Percentiles rank a stretch among this genome's conserved stretches.
phyloP scores from a whole-genome alignment of 2,888 invertebrate species.

The Margaritifera margaritifera region DNA sequence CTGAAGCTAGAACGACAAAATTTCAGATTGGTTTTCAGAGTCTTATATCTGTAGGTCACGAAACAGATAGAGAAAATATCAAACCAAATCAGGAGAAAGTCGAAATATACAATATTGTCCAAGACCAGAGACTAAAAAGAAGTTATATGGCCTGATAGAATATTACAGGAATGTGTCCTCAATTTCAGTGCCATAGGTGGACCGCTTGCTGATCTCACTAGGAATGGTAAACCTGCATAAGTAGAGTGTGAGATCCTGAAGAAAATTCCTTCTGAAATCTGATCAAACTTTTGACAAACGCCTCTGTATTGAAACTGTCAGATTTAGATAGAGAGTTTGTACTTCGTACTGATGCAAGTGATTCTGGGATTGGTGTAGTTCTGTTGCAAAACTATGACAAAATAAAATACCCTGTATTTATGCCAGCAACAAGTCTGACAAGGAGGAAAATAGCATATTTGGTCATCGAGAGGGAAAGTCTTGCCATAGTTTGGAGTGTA shows the following conservation, averaged over 20 bases:
- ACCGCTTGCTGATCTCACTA: slow-evolving; percentile 21
- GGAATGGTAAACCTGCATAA: slow-evolving; percentile 13
- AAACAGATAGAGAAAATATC: slow-evolving; percentile 4
- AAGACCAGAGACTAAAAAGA: slow-evolving; percentile 11
- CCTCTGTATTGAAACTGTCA: slow-evolving; percentile 20
- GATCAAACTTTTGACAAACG: slow-evolving; percentile 3
- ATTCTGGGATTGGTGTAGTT: slow-evolving; percentile 17
- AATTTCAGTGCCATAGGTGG: slow-evolving; percentile 19
- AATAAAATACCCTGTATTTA: slow-evolving; percentile 20
- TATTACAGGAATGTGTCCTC: slow-evolving; percentile 19
- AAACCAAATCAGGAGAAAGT: slow-evolving; percentile 2
- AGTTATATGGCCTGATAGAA: slow-evolving; percentile 15
- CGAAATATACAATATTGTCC: background rate
- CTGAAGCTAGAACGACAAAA: too few species aligned
- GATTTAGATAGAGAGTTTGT: slow-evolving; percentile 12
- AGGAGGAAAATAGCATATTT: slow-evolving; percentile 20
- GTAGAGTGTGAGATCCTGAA: slow-evolving; percentile 17
- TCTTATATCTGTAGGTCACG: slow-evolving; percentile 19
- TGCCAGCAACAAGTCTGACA: slow-evolving; percentile 25
- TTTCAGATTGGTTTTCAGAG: too few species aligned
- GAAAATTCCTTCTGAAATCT: slow-evolving; percentile 15
- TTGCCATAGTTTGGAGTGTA: slow-evolving; percentile 1
- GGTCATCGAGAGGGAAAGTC: slow-evolving; percentile 13
- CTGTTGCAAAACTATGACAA: slow-evolving; percentile 26
- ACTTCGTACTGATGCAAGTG: slow-evolving; percentile 34